Evolutionary conservation across 2,113 vertebrate species (phyloP).

Genomic region (Neodontobutis hainanensis): DNA sequence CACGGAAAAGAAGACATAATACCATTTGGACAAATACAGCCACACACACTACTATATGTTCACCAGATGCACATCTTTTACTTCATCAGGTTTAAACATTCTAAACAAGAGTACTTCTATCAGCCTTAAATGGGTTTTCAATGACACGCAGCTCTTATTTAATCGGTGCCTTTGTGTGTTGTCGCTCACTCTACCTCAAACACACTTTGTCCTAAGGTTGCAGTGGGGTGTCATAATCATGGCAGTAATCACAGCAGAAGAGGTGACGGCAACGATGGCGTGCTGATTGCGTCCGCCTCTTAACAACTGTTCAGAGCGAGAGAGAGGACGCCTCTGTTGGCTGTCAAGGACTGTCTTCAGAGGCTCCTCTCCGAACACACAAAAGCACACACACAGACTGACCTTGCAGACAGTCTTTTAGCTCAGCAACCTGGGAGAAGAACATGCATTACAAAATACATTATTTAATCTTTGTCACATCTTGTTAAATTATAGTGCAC

Average conservation of each 20-base stretch:
- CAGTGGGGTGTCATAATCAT: conserved; percentile 23
- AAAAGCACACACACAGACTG: not conserved
- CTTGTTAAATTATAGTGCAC: too few species aligned
- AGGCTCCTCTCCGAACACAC: not conserved
- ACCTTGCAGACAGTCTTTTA: not conserved
- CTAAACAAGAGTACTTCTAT: not conserved
- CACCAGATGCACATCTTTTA: not conserved
- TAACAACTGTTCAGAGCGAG: not conserved
- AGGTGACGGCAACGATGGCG: not conserved
- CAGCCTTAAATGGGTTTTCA: conserved; percentile 13
- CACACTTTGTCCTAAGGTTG: not conserved
- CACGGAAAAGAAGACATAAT: too few species aligned
- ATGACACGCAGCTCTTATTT: conserved; percentile 3
- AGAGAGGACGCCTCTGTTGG: conserved; percentile 31
- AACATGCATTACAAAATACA: too few species aligned
- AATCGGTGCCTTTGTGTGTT: too few species aligned
- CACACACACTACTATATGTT: not conserved
- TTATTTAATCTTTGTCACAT: too few species aligned
- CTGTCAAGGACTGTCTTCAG: conserved; percentile 26
- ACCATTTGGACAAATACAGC: not conserved
- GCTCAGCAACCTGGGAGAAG: too few species aligned
- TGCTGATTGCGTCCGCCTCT: conserved; percentile 57
- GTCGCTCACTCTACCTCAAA: not conserved
- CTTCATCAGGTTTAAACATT: conserved; percentile 2
- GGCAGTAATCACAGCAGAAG: conserved; percentile 50